Conservation (phyloP, 2,888 invertebrate genomes). For the Allygus modestus region DNA sequence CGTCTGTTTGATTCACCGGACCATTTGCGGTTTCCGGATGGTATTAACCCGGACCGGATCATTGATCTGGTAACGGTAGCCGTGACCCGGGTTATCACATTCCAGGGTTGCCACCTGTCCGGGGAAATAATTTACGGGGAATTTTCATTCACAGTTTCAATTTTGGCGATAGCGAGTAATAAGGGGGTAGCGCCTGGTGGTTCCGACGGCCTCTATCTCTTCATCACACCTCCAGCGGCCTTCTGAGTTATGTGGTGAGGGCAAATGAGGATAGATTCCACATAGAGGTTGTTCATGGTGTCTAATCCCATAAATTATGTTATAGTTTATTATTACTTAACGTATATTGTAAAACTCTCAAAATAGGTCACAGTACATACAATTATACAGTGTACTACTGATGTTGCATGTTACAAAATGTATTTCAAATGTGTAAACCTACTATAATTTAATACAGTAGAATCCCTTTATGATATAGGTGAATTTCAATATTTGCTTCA, state of each 20-base stretch:
- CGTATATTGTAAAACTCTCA: too few relatives aligned
- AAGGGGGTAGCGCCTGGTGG: not conserved
- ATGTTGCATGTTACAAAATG: too few relatives aligned
- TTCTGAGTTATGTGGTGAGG: not conserved
- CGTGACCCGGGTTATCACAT: conserved; percentile 6
- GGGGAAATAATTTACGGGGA: conserved; percentile 23
- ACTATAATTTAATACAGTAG: too few relatives aligned
- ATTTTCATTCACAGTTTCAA: conserved; percentile 39
- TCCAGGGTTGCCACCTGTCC: conserved; percentile 18
- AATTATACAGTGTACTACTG: too few relatives aligned
- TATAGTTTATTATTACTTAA: too few relatives aligned
- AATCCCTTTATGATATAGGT: too few relatives aligned
- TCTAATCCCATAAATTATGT: too few relatives aligned
- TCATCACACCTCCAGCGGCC: conserved; percentile 5
- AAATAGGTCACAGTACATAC: too few relatives aligned
- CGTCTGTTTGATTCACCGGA: not conserved
- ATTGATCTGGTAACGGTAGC: not conserved
- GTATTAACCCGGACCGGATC: not conserved
- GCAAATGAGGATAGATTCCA: too few relatives aligned
- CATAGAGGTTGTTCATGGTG: too few relatives aligned
- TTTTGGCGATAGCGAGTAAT: conserved; percentile 17
- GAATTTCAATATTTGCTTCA: too few relatives aligned
- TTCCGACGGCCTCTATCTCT: not conserved
- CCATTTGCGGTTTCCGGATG: conserved; percentile 11
- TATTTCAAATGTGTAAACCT: too few relatives aligned